Evolutionary conservation across 2,797 vertebrate species (phyloP).

Genomic region (Scyliorhinus canicula): DNA sequence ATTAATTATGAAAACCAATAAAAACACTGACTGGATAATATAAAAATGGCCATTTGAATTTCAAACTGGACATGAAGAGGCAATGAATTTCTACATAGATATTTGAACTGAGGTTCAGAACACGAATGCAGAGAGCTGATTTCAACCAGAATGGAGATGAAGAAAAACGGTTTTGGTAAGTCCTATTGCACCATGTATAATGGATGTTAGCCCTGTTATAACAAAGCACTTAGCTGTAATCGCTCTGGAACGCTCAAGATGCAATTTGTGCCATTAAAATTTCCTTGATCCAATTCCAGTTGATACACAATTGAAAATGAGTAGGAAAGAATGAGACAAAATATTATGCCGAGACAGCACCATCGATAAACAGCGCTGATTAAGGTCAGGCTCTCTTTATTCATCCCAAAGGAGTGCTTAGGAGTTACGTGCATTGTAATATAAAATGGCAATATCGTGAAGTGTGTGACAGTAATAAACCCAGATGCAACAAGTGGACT

Average conservation of each 20-base stretch:
- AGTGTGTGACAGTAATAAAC: too few species aligned
- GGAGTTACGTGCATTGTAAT: not conserved
- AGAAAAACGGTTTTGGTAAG: not conserved
- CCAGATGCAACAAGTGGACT: not conserved
- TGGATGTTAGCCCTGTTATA: not conserved
- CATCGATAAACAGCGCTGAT: not conserved
- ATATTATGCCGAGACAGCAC: not conserved
- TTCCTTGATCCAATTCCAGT: conserved; percentile 31
- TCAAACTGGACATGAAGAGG: not conserved
- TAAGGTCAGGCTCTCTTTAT: not conserved
- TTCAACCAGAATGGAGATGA: not conserved
- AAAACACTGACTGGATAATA: not conserved
- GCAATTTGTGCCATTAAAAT: conserved; percentile 8
- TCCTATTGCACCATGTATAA: not conserved
- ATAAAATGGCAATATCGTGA: not conserved
- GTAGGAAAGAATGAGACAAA: not conserved
- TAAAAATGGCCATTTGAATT: not conserved
- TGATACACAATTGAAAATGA: not conserved
- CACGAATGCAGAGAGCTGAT: not conserved
- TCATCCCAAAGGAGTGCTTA: not conserved
- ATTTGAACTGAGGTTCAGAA: not conserved
- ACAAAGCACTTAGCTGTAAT: not conserved
- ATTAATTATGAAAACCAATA: not conserved
- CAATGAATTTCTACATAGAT: not conserved
- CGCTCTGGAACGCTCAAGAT: not conserved